Evolutionary conservation across 92 coral and sea anemone species (phyloP).

Genomic region (Umimayanthus chanpuru): DNA sequence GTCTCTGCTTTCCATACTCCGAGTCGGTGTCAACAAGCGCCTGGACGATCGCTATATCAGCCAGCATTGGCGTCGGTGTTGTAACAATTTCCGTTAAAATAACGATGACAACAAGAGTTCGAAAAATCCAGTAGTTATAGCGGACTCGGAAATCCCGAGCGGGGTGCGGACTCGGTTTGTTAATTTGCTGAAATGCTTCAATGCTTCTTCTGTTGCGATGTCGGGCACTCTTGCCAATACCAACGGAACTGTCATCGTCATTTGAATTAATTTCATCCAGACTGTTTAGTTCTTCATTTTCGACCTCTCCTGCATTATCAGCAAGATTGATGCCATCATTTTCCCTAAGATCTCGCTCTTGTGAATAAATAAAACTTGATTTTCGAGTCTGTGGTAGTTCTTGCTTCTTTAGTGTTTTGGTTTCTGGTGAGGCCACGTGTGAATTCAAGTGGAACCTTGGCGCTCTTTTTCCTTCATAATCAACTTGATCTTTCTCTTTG

Average conservation of each 20-base stretch:
- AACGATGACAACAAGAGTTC: conserved; percentile 70
- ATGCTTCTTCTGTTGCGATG: conserved; percentile 36
- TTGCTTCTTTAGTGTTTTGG: conserved; percentile 6
- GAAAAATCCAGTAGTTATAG: conserved; percentile 78
- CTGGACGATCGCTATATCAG: conserved; percentile 80
- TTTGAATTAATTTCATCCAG: background rate
- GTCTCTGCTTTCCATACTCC: conserved; percentile 79
- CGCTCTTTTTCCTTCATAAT: conserved; percentile 1
- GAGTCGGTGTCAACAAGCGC: conserved; percentile 76
- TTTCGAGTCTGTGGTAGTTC: background rate
- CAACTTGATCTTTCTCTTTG: background rate
- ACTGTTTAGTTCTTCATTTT: background rate
- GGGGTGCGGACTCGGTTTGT: conserved; percentile 63
- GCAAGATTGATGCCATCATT: background rate
- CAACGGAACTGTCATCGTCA: conserved; percentile 9
- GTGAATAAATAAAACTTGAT: background rate
- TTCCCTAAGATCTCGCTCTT: background rate
- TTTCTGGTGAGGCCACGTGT: conserved; percentile 14
- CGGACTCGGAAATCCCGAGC: conserved; percentile 67
- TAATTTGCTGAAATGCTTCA: conserved; percentile 31
- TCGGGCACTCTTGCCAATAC: background rate
- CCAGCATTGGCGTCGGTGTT: conserved; percentile 88
- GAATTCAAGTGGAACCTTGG: conserved; percentile 25
- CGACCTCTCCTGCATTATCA: background rate
- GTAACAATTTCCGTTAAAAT: conserved; percentile 86